Base-by-base conservation (phyloP, 2,888 invertebrate genomes). In the Drosophila kuntzei region DNA sequence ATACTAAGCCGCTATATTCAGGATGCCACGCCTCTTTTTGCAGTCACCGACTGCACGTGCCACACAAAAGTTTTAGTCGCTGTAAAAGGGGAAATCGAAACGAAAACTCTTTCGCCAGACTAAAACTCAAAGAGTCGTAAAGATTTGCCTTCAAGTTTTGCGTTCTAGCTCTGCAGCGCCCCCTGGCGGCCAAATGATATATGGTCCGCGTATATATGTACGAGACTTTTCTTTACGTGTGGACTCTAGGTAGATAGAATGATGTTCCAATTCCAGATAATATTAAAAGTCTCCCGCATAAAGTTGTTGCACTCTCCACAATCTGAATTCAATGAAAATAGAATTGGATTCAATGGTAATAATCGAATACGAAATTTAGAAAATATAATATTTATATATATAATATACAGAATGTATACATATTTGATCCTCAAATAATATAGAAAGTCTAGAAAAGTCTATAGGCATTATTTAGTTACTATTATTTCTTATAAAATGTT, bases 161-260 rank as follows among this genome's bases (percentile, higher is more conserved):
- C 67, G 54, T 39, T 14, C 34, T 3, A 58, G 55, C 32, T 43
- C 66, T 59, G 70, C 67, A 63, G 68, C 68, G 69, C 75, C 81
- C 85, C 68, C 83, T 76, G 76, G 85, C 67, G 86, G 37, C 70
- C 74, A 74, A 78, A 81, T 83, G 88, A 88, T 81, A 78, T 76
- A 86, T 74, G 71, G 58, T 64, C 39, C 59, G 47, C 47, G 27
- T 16, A 47, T 20, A 66, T 59, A 64, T 69, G 39, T 76, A 16
- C 39, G 47, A 67, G 59, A 54, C 46, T 36, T 6, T 53, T 41
- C 36, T 44, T 44, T 59, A 36, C 36, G 8, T 51, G 44, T 12
- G 18, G 14, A 5, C n/a, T 46, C 36, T 11, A 18, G 7, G 3
- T 27, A 34, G 4, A 29, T 62, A 54, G 25, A 34, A 44, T 20